These are phyloP conservation scores for Nanorana parkeri DNA, from an alignment of 2,113 vertebrate genomes.

Conservation along the genomic window DNA sequence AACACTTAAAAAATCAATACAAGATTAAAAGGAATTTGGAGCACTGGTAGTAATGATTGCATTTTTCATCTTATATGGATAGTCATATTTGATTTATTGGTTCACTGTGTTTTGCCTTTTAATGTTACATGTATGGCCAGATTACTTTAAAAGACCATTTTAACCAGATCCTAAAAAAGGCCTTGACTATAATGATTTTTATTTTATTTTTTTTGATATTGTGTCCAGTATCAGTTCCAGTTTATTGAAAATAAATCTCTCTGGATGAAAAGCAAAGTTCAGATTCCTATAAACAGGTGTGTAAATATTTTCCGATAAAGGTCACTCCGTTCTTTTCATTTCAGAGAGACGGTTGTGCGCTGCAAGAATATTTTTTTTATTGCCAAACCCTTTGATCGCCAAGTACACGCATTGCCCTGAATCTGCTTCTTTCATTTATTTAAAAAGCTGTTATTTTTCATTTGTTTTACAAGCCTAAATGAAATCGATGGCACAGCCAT, in stretches of 20 bases:
- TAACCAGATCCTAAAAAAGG: too few species aligned
- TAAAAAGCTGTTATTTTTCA: constrained; percentile 44
- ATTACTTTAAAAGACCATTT: too few species aligned
- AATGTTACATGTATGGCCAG: too few species aligned
- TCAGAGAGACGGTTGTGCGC: neutral
- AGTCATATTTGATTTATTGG: too few species aligned
- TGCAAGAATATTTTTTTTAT: constrained; percentile 15
- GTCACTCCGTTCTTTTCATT: constrained; percentile 28
- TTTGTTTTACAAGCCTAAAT: constrained; percentile 47
- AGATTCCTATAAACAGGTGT: constrained; percentile 37
- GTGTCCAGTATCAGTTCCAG: constrained; percentile 11
- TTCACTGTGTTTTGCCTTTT: too few species aligned
- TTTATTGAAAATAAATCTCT: constrained; percentile 49
- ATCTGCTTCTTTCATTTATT: constrained; percentile 33
- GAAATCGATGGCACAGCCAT: constrained; percentile 43
- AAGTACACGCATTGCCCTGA: neutral
- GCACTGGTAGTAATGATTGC: too few species aligned
- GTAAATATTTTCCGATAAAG: constrained; percentile 37
- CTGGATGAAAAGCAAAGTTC: constrained; percentile 52
- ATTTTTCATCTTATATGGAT: too few species aligned
- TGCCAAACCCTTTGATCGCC: constrained; percentile 7
- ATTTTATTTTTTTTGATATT: constrained; percentile 17
- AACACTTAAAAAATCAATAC: too few species aligned
- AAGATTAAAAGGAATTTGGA: too few species aligned
- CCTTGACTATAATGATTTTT: too few species aligned